These are phyloP conservation scores for Morus bassanus DNA, from an alignment of 2,797 vertebrate species.

Conservation along the genomic window DNA sequence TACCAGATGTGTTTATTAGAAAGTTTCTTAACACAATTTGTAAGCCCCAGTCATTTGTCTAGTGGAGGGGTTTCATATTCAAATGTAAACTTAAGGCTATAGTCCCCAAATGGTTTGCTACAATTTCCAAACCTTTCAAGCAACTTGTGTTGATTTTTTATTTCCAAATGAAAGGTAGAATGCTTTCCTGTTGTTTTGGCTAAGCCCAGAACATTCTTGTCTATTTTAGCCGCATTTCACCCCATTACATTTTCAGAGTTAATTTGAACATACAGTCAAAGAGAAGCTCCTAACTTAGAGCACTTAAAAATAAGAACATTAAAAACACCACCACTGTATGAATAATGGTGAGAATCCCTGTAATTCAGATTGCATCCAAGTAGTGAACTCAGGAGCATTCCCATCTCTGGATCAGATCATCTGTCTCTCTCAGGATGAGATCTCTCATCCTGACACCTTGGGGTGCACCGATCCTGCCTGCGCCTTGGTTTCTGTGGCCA, in stretches of 20 bases:
- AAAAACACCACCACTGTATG: not conserved
- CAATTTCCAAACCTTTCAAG: not conserved
- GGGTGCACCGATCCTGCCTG: not conserved
- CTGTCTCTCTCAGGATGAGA: not conserved
- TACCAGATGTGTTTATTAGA: not conserved
- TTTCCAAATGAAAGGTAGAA: not conserved
- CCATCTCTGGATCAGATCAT: not conserved
- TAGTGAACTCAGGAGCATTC: not conserved
- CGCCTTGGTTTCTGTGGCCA: not conserved
- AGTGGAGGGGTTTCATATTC: not conserved
- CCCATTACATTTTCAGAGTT: not conserved
- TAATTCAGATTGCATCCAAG: not conserved
- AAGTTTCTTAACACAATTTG: not conserved
- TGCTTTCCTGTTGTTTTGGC: not conserved
- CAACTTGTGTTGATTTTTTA: not conserved
- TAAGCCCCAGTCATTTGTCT: not conserved
- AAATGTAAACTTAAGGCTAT: not conserved
- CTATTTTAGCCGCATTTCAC: not conserved
- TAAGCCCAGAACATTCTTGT: not conserved
- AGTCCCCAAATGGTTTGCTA: not conserved
- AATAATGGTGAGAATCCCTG: not conserved
- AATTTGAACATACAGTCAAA: not conserved
- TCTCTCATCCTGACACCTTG: not conserved
- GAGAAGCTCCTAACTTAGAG: not conserved
- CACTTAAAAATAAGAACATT: not conserved